Base-by-base conservation (phyloP, 2,888 invertebrate species). In the Amphiduros pacificus region DNA sequence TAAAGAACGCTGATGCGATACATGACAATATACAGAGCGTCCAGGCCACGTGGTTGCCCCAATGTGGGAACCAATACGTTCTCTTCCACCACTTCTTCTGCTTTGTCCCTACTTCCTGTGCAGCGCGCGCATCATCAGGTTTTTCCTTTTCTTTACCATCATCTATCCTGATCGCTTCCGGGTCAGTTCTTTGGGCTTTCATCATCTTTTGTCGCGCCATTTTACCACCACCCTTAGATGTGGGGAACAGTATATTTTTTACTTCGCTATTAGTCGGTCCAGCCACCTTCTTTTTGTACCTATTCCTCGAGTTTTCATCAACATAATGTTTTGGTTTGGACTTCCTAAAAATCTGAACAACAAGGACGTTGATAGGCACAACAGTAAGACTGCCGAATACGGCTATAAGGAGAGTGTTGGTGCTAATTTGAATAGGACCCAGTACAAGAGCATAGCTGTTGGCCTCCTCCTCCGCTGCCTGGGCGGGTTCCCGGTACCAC, bases 291-390 rank as follows among this genome's bases (percentile, higher is more conserved):
- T n/a, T n/a, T n/a, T n/a, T n/a, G n/a, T n/a, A n/a, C n/a, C n/a
- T n/a, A n/a, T n/a, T n/a, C n/a, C n/a, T n/a, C n/a, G n/a, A n/a
- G n/a, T n/a, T n/a, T n/a, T n/a, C n/a, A 26, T 67, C 65, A 65
- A 65, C 49, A 64, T 60, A 52, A 57, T 70, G 51, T 65, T 71
- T 61, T 62, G 75, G 68, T 55, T 54, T 73, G 65, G 60, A 73
- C 68, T 80, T 79, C n/a, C 81, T 71, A 71, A 82, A 83, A 22
- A 83, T 63, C 61, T 76, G 74, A 32, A 79, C 77, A 56, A 82
- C 75, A 32, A 79, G 27, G 22, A 81, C 68, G 50, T 76, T 79
- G 11, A 78, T 73, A 17, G 80, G 80, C 44, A 82, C 72, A 20
- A 79, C 76, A 44, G 81, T 69, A 41, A 82, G 61, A 28, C 31